A percentile compares a stretch with the other conserved stretches of the same genome.
These are phyloP conservation scores for Cheiracanthium punctorium DNA, from an alignment of 2,888 invertebrate genomes.

Conservation along the genomic window DNA sequence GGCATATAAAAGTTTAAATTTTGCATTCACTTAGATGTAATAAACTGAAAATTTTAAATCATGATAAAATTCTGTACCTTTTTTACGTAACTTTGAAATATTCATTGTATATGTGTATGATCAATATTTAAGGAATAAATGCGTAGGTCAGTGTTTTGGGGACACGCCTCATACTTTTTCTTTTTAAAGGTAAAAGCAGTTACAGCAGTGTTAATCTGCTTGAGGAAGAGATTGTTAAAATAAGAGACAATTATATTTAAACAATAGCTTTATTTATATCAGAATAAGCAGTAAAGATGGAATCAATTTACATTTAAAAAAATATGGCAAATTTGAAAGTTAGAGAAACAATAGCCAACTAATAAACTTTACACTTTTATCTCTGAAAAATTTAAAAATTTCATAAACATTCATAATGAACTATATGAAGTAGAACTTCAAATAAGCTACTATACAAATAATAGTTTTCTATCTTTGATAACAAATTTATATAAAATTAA, in stretches of 20 bases:
- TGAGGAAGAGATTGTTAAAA: background rate
- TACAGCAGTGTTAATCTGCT: no score
- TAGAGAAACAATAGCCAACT: background rate
- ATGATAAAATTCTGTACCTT: no score
- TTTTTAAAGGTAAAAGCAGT: no score
- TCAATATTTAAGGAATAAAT: no score
- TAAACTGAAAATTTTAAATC: no score
- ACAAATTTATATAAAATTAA: conserved; percentile 53
- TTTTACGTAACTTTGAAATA: no score
- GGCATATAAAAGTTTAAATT: no score
- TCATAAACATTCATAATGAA: conserved; percentile 43
- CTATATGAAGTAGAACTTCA: conserved; percentile 36
- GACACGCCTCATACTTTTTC: no score
- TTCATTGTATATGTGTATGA: no score
- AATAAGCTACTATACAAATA: conserved; percentile 47
- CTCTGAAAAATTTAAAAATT: conserved; percentile 32
- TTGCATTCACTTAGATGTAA: no score
- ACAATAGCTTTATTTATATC: background rate
- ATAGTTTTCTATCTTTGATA: background rate
- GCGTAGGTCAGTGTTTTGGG: no score
- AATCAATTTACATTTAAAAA: conserved; percentile 6
- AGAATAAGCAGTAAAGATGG: background rate
- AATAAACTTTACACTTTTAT: background rate
- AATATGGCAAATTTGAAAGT: background rate
- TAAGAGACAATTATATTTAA: background rate